Percentiles rank a stretch among this genome's conserved stretches.
Evolutionary conservation across 64 coral and sea anemone genomes (phyloP).

Genomic region (Montipora cactus): DNA sequence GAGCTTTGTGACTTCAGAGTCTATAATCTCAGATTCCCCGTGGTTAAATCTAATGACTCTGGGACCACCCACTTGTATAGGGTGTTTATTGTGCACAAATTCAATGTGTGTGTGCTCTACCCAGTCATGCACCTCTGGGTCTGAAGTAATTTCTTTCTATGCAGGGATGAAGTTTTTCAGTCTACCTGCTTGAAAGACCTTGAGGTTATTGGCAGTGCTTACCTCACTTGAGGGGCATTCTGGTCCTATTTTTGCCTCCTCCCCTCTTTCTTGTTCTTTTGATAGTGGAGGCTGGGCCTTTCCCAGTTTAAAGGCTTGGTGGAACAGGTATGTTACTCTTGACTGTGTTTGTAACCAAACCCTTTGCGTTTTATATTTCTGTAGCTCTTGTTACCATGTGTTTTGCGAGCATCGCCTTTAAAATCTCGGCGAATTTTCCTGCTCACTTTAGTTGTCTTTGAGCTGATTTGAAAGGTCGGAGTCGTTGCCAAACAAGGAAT

Average conservation of each 20-base stretch:
- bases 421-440: neutral
- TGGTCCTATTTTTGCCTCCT: conserved; percentile 3
- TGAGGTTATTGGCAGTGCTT: neutral
- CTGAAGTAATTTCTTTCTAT: conserved; percentile 41
- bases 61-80: neutral
- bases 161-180: conserved; percentile 18
- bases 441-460: conserved; percentile 51
- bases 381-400: no score
- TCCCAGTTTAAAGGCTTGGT: no score
- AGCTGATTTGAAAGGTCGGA: conserved; percentile 31
- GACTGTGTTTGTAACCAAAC: no score
- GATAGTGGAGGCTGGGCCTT: neutral
- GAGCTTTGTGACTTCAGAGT: conserved; percentile 54
- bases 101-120: conserved; percentile 4
- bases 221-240: conserved; percentile 27
- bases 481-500: conserved; percentile 43
- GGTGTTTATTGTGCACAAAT: neutral
- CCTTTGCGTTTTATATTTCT: no score
- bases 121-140: conserved; percentile 6
- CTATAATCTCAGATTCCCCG: conserved; percentile 26
- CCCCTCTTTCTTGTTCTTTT: neutral
- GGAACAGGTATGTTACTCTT: no score
- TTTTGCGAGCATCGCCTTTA: neutral
- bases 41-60: conserved; percentile 16
- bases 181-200: conserved; percentile 8